Evolutionary conservation across 2,888 invertebrate species (phyloP).

Genomic region (Empis stercorea): DNA sequence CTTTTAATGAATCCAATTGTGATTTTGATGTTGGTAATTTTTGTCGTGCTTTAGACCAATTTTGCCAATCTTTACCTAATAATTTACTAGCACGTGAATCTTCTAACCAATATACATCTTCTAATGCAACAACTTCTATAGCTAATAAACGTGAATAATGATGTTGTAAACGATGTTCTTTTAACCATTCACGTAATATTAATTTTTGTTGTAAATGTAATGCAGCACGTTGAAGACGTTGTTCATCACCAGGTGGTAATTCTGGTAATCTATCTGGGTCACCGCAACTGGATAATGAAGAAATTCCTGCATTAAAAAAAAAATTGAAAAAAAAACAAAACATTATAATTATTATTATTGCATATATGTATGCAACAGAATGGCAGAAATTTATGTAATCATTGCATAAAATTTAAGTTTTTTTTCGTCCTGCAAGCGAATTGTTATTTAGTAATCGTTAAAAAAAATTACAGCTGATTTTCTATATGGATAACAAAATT

Average conservation of each 20-base stretch:
- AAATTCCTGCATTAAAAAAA: slow-evolving; percentile 51
- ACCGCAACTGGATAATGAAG: slow-evolving; percentile 68
- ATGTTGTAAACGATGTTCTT: slow-evolving; percentile 57
- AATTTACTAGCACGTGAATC: slow-evolving; percentile 65
- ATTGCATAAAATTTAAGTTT: too few relatives aligned
- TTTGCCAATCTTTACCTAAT: slow-evolving; percentile 63
- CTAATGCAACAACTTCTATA: slow-evolving; percentile 71
- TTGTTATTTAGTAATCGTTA: too few relatives aligned
- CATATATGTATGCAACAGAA: too few relatives aligned
- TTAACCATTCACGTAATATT: slow-evolving; percentile 74
- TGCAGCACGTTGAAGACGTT: slow-evolving; percentile 68
- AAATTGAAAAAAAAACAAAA: slow-evolving; percentile 3
- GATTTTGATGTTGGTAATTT: slow-evolving; percentile 71
- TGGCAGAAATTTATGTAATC: not conserved
- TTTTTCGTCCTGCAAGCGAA: too few relatives aligned
- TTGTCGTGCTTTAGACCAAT: slow-evolving; percentile 70
- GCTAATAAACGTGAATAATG: slow-evolving; percentile 61
- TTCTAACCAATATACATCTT: slow-evolving; percentile 84
- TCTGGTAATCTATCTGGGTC: slow-evolving; percentile 63
- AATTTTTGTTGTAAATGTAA: slow-evolving; percentile 69
- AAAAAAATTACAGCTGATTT: too few relatives aligned
- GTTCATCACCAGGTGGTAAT: slow-evolving; percentile 71
- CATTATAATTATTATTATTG: too few relatives aligned
- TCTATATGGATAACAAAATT: too few relatives aligned
- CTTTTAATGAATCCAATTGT: slow-evolving; percentile 62